Conservation (phyloP, 2,888 invertebrate species). For the Andricus curvator region DNA sequence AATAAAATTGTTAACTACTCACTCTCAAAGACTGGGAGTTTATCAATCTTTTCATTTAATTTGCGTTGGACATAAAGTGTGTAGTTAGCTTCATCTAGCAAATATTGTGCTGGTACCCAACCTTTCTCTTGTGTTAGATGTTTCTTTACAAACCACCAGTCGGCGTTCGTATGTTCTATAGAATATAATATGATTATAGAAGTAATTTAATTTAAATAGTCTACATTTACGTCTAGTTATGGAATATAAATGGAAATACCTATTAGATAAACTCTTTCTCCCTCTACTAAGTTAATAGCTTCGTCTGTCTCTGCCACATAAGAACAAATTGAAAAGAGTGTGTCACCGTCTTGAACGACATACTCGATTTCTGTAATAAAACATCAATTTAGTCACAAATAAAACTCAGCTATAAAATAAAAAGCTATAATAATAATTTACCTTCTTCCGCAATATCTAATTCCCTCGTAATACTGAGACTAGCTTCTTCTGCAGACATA, state of each 20-base stretch:
- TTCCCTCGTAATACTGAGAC: constrained; percentile 85
- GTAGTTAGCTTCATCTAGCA: constrained; percentile 91
- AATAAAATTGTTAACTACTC: constrained; percentile 78
- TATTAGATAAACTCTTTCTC: constrained; percentile 91
- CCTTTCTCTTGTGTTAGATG: constrained; percentile 94
- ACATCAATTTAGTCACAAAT: constrained; percentile 25
- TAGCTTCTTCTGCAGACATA: constrained; percentile 83
- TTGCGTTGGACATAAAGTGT: constrained; percentile 91
- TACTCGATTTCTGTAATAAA: constrained; percentile 70
- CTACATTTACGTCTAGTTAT: neutral
- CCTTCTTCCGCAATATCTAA: constrained; percentile 83
- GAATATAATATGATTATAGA: constrained; percentile 22
- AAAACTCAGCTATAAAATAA: constrained; percentile 56
- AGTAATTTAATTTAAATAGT: neutral
- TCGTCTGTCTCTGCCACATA: constrained; percentile 93
- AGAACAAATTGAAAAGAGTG: constrained; percentile 90
- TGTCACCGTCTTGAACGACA: constrained; percentile 86
- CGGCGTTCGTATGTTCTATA: constrained; percentile 88
- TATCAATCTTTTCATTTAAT: constrained; percentile 93
- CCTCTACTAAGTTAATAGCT: constrained; percentile 93
- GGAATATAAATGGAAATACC: constrained; percentile 78
- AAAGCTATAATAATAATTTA: constrained; percentile 59
- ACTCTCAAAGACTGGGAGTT: constrained; percentile 95
- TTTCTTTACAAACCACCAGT: constrained; percentile 96
- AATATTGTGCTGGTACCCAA: constrained; percentile 94